phyloP scores from a whole-genome alignment of 37 sponge, comb jelly and placozoan species.

The Halisarca cf. caerulea region DNA sequence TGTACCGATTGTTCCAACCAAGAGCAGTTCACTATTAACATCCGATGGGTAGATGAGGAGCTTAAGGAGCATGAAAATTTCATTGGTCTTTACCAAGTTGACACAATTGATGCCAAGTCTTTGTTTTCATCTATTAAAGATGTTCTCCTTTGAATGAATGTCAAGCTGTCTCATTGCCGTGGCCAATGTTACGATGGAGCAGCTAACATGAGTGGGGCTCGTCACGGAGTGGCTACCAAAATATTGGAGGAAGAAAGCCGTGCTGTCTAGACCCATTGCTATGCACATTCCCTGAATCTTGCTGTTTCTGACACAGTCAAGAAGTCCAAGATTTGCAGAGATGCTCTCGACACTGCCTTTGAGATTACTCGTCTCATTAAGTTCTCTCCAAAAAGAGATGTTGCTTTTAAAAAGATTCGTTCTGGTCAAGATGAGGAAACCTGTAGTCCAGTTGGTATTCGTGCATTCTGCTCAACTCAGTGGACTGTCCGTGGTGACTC shows the following conservation, averaged over 20 bases:
- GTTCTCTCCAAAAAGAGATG: background rate
- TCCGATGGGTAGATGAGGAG: conserved; percentile 17
- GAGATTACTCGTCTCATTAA: background rate
- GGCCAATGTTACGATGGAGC: conserved; percentile 34
- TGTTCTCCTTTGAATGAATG: conserved; percentile 32
- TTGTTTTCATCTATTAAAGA: conserved; percentile 29
- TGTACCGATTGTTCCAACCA: conserved; percentile 38
- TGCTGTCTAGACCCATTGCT: too few species aligned
- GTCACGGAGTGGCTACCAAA: conserved; percentile 20
- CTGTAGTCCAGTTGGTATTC: background rate
- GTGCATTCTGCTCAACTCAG: background rate
- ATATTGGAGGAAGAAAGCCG: conserved; percentile 12
- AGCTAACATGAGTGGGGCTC: conserved; percentile 35
- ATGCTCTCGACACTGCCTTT: background rate
- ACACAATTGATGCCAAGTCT: conserved; percentile 25
- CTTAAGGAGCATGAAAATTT: too few species aligned
- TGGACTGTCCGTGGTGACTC: background rate
- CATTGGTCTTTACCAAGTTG: conserved; percentile 32
- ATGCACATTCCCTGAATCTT: background rate
- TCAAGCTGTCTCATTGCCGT: background rate
- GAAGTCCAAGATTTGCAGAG: background rate
- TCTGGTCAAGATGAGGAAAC: background rate
- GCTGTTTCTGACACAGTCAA: background rate
- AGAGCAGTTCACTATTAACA: conserved; percentile 40
- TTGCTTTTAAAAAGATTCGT: background rate